Percentiles rank a stretch among this genome's conserved stretches.
phyloP scores from a whole-genome alignment of 2,888 invertebrate genomes.

The Ophioninae sp. region DNA sequence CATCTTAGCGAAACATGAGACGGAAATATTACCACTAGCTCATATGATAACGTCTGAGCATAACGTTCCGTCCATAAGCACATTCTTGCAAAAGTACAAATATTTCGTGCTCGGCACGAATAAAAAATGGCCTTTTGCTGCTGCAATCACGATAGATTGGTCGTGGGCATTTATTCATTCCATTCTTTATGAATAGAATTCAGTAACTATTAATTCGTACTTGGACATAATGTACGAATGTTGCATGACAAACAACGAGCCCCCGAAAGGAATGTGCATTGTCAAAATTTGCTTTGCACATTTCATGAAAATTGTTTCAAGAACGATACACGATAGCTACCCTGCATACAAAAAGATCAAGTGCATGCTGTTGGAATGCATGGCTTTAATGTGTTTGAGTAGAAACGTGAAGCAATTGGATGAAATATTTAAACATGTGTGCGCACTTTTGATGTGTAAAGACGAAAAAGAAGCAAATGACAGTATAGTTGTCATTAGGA shows the following conservation, averaged over 20 bases:
- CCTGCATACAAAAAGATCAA: constrained; percentile 40
- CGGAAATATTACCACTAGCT: not conserved
- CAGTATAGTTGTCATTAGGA: not conserved
- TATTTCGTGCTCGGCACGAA: constrained; percentile 32
- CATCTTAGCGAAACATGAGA: constrained; percentile 13
- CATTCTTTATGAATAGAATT: not conserved
- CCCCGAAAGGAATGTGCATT: not conserved
- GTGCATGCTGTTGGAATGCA: constrained; percentile 56
- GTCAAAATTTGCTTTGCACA: constrained; percentile 58
- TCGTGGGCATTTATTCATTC: constrained; percentile 7
- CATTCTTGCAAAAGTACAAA: constrained; percentile 49
- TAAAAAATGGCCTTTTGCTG: constrained; percentile 1
- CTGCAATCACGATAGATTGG: not conserved
- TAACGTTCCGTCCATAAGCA: constrained; percentile 41
- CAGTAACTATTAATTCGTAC: not conserved
- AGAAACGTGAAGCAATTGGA: constrained; percentile 50
- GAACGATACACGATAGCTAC: constrained; percentile 31
- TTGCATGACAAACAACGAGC: not conserved
- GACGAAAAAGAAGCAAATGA: not conserved
- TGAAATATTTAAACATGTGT: not conserved
- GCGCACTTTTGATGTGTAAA: not conserved
- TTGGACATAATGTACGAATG: constrained; percentile 32
- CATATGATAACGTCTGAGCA: constrained; percentile 58
- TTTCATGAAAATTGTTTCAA: constrained; percentile 57
- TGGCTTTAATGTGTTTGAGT: constrained; percentile 52